Conservation (phyloP, 2,888 invertebrate genomes). For the Tigriopus californicus region DNA sequence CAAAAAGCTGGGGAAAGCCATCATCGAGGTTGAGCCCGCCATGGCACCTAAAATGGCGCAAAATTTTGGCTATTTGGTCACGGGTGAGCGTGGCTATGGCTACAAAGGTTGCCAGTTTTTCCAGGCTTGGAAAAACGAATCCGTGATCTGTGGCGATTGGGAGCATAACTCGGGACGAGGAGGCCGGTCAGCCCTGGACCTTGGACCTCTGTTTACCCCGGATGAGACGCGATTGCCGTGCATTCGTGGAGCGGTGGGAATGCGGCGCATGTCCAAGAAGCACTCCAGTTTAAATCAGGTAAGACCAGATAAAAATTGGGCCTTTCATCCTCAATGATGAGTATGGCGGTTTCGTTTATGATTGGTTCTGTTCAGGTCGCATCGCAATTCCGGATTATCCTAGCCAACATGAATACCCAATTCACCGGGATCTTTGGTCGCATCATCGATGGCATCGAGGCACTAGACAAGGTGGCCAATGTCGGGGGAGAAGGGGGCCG, state of each 20-base stretch:
- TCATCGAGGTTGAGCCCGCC: constrained; percentile 54
- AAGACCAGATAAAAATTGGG: neutral
- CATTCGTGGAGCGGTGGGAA: constrained; percentile 57
- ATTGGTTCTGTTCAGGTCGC: constrained; percentile 44
- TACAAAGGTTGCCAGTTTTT: constrained; percentile 61
- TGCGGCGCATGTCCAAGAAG: constrained; percentile 57
- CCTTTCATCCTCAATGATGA: neutral
- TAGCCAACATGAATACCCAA: constrained; percentile 53
- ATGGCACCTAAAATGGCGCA: constrained; percentile 61
- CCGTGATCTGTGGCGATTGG: constrained; percentile 54
- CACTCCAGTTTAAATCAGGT: constrained; percentile 42
- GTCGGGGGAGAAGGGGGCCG: constrained; percentile 34
- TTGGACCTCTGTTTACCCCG: constrained; percentile 50
- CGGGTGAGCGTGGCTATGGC: constrained; percentile 50
- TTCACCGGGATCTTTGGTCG: constrained; percentile 62
- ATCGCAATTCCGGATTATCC: constrained; percentile 58
- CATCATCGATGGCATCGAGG: constrained; percentile 55
- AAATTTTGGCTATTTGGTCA: constrained; percentile 49
- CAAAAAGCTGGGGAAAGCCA: constrained; percentile 45
- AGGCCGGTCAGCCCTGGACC: constrained; percentile 53
- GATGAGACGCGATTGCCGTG: constrained; percentile 58
- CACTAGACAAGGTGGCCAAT: constrained; percentile 56
- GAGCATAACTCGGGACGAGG: constrained; percentile 61
- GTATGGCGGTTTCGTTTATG: too few relatives aligned
- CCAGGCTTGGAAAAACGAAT: constrained; percentile 63